Percentiles rank a stretch among this genome's conserved stretches.
Evolutionary conservation across 2,888 invertebrate genomes (phyloP).

Genomic region (Dolomedes plantarius): DNA sequence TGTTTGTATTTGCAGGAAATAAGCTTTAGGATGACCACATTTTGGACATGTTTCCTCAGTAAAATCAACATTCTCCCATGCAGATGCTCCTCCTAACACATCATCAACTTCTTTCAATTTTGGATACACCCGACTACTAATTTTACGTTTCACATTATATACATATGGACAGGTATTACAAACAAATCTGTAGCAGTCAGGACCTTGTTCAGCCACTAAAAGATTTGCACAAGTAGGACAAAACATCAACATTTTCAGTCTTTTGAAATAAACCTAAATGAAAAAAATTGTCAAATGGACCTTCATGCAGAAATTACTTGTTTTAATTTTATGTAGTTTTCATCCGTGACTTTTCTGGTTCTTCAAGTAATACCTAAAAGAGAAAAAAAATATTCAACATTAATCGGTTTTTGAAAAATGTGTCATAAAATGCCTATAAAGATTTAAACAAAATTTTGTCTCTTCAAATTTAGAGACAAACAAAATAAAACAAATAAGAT

Average conservation of each 20-base stretch:
- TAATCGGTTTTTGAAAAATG: too few species aligned
- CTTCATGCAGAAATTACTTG: too few species aligned
- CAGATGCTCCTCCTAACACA: constrained; percentile 95
- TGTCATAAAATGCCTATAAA: too few species aligned
- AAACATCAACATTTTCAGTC: constrained; percentile 83
- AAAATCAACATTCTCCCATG: constrained; percentile 98
- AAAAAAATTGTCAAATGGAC: too few species aligned
- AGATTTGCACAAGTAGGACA: constrained; percentile 93
- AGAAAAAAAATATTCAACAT: too few species aligned
- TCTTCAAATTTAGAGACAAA: too few species aligned
- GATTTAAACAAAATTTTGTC: too few species aligned
- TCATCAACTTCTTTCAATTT: constrained; percentile 97
- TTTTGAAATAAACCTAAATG: too few species aligned
- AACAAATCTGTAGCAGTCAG: constrained; percentile 84
- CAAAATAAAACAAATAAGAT: too few species aligned
- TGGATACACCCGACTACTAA: constrained; percentile 87
- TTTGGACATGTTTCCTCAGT: constrained; percentile 96
- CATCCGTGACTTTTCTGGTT: too few species aligned
- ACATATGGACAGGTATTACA: constrained; percentile 94
- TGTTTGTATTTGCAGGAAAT: constrained; percentile 98
- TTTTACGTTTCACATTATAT: constrained; percentile 84
- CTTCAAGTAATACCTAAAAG: too few species aligned
- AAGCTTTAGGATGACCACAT: constrained; percentile 91
- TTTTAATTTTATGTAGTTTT: too few species aligned
- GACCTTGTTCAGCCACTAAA: constrained; percentile 87